Evolutionary conservation across 2,888 invertebrate species (phyloP).

Genomic region (Tetranychus truncatus): DNA sequence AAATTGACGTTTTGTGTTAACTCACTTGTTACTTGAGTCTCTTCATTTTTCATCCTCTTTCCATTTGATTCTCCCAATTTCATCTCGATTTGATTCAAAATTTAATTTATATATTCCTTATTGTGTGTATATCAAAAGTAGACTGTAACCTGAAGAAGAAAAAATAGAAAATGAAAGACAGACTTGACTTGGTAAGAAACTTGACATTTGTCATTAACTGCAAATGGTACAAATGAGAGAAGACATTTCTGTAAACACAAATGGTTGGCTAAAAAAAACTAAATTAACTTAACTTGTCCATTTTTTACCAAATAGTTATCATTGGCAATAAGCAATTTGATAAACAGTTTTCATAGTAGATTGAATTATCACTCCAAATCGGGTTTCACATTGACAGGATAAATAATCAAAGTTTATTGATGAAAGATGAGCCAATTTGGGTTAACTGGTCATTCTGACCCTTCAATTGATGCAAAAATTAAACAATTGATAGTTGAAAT

Average conservation of each 20-base stretch:
- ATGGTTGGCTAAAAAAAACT: not conserved
- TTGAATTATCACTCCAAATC: not conserved
- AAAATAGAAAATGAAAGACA: not conserved
- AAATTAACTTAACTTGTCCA: not conserved
- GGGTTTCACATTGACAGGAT: not conserved
- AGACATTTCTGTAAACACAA: too few relatives aligned
- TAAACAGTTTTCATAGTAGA: not conserved
- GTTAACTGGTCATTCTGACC: not conserved
- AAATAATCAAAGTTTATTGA: not conserved
- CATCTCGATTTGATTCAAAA: not conserved
- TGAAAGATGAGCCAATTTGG: not conserved
- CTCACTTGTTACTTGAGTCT: not conserved
- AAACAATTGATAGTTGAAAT: not conserved
- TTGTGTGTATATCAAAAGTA: not conserved
- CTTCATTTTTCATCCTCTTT: not conserved
- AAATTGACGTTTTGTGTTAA: constrained; percentile 1
- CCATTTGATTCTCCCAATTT: not conserved
- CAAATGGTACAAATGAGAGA: too few relatives aligned
- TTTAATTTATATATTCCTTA: not conserved
- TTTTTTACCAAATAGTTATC: not conserved
- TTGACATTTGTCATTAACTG: not conserved
- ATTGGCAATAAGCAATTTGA: not conserved
- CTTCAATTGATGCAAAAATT: too few relatives aligned
- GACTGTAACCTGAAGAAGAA: not conserved
- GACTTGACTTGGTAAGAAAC: not conserved